Evolutionary conservation across 2,888 invertebrate species (phyloP).

Genomic region (Melipona beecheii): DNA sequence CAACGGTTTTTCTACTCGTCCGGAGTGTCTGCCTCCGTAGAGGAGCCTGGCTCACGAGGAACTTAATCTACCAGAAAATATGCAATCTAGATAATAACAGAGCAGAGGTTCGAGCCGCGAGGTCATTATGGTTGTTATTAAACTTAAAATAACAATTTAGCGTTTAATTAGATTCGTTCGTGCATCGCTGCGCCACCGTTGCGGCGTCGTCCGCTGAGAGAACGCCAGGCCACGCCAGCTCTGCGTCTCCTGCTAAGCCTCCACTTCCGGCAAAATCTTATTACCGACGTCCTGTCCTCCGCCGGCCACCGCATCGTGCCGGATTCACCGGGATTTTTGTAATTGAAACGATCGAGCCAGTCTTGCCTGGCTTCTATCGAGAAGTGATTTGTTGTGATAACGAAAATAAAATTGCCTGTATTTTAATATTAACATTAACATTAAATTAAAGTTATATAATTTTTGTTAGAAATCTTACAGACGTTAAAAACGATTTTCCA

Average conservation of each 20-base stretch:
- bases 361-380: background rate
- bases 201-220: slow-evolving; percentile 9
- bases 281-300: slow-evolving; percentile 39
- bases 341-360: too few relatives aligned
- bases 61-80: slow-evolving; percentile 83
- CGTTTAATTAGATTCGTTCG: slow-evolving; percentile 81
- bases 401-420: too few relatives aligned
- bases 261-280: slow-evolving; percentile 67
- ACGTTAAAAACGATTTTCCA: too few relatives aligned
- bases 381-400: too few relatives aligned
- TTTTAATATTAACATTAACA: too few relatives aligned
- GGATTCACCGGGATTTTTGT: background rate
- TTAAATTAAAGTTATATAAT: too few relatives aligned
- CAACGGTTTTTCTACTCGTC: slow-evolving; percentile 47
- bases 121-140: slow-evolving; percentile 82
- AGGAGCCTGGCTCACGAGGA: slow-evolving; percentile 55
- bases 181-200: slow-evolving; percentile 26
- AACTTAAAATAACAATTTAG: slow-evolving; percentile 82
- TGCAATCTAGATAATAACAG: slow-evolving; percentile 83
- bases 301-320: background rate
- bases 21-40: background rate
- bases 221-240: slow-evolving; percentile 9
- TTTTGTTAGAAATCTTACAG: too few relatives aligned
- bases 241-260: slow-evolving; percentile 28
- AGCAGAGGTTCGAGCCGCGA: slow-evolving; percentile 76